phyloP scores from a whole-genome alignment of 2,888 invertebrate species.

The Steromphala cineraria region DNA sequence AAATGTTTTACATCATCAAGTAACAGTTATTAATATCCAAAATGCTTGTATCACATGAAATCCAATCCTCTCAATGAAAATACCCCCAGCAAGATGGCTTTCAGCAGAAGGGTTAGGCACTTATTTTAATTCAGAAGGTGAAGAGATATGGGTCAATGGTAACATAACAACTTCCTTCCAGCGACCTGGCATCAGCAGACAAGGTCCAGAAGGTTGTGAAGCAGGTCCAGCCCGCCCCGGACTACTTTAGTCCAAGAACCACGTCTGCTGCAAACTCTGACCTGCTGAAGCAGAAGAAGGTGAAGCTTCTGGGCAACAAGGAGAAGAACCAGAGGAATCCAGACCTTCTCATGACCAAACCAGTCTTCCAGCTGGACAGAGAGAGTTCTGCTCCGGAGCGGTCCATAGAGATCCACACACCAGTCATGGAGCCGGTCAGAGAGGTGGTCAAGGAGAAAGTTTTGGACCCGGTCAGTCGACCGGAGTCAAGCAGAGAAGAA shows the following conservation, averaged over 20 bases:
- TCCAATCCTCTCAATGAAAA: too few species aligned
- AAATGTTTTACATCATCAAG: too few species aligned
- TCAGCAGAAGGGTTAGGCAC: too few species aligned
- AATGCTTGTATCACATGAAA: too few species aligned
- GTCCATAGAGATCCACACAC: slow-evolving; percentile 25
- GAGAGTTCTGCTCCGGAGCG: slow-evolving; percentile 32
- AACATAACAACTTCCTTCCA: slow-evolving; percentile 32
- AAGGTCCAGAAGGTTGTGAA: slow-evolving; percentile 53
- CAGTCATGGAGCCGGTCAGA: slow-evolving; percentile 31
- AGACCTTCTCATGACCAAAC: slow-evolving; percentile 52
- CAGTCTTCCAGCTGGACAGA: slow-evolving; percentile 60
- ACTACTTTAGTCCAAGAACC: slow-evolving; percentile 12
- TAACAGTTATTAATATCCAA: too few species aligned
- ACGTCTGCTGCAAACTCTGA: slow-evolving; percentile 43
- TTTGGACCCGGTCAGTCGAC: slow-evolving; percentile 38
- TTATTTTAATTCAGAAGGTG: too few species aligned
- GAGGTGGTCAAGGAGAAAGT: slow-evolving; percentile 38
- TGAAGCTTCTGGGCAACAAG: slow-evolving; percentile 51
- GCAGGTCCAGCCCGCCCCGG: slow-evolving; percentile 47
- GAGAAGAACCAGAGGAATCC: slow-evolving; percentile 45
- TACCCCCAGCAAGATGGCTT: too few species aligned
- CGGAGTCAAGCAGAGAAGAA: slow-evolving; percentile 51
- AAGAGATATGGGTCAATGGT: not conserved
- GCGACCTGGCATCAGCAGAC: slow-evolving; percentile 59
- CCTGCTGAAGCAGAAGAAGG: slow-evolving; percentile 62